Evolutionary conservation across 1,140 invertebrate species (phyloP), one percentile per base, ranked within the genome.

Genomic region (Drosophila varians): DNA sequence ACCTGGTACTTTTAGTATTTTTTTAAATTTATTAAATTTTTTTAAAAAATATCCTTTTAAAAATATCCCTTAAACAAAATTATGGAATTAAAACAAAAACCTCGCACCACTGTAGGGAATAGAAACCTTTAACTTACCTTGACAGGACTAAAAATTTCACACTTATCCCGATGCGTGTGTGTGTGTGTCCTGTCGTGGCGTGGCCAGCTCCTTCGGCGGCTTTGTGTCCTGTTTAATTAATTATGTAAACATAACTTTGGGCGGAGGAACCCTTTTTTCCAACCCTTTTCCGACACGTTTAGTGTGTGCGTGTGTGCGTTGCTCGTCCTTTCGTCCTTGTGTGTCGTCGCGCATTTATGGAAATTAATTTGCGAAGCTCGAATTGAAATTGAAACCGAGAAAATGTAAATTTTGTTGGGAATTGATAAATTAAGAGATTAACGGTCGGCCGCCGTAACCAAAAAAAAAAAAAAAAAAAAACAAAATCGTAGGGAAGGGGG

Each of bases 161-260:
- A 69, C 62, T 68, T 68, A 40, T n/a, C 51, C 28, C 4, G 4
- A 14, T 1, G 52, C 76, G 60, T 57, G 62, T 77, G 73, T 73
- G 73, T 71, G 36, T 46, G 14, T 38, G 14, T 42, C 38, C 38
- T 42, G 38, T 16, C 18, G 14, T 38, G 14, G 18, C 38, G 16
- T 42, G 38, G 38, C 18, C 52, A 23, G 47, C 71, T 62, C 46
- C 49, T 21, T 47, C 43, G 42, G 34, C 23, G 42, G 64, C 83
- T 79, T 77, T 79, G 58, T 75, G 61, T 66, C 36, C 36, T 89
- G 77, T 89, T 89, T 89, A 89, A 89, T 89, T 89, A 89, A 89
- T 89, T 89, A 89, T 90, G 88, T 90, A 90, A 90, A 90, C 87
- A 87, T 90, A 83, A 80, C 76, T 83, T 86, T 38, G 71, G 73